phyloP scores from a whole-genome alignment of 1,140 invertebrate species.

The Drosophila kohkoa region DNA sequence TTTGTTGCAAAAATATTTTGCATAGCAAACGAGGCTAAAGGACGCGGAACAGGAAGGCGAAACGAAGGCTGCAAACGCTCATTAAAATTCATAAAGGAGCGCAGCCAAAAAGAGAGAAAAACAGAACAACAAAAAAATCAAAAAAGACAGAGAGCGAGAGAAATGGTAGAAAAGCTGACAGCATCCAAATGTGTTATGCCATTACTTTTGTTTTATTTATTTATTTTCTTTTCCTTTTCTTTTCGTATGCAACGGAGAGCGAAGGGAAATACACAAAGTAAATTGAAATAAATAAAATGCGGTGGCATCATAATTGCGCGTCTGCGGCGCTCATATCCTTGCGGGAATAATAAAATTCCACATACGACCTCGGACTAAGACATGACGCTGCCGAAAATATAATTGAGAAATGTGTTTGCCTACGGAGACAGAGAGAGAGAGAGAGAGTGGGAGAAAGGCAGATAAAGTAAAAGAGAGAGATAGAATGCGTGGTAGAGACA shows the following conservation, averaged over 20 bases:
- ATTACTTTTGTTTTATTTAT: conserved; percentile 54
- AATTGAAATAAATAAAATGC: conserved; percentile 78
- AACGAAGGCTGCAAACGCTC: conserved; percentile 39
- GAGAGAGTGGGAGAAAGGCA: neutral
- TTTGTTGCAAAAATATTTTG: conserved; percentile 64
- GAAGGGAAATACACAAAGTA: conserved; percentile 37
- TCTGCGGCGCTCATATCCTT: conserved; percentile 50
- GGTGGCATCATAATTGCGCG: conserved; percentile 73
- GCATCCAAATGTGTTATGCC: conserved; percentile 44
- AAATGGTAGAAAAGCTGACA: conserved; percentile 27
- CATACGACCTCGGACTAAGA: conserved; percentile 50
- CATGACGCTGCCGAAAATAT: conserved; percentile 44
- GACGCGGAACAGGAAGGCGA: conserved; percentile 19
- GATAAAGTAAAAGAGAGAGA: neutral
- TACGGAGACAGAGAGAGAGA: neutral
- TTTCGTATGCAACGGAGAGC: neutral
- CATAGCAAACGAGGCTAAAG: conserved; percentile 66
- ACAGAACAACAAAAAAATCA: neutral
- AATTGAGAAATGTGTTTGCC: conserved; percentile 46
- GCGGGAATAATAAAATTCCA: conserved; percentile 73
- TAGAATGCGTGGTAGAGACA: neutral
- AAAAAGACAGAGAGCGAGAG: conserved; percentile 27
- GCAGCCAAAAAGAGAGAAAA: conserved; percentile 36
- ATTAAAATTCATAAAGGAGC: conserved; percentile 78
- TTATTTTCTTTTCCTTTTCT: conserved; percentile 10